Base-by-base conservation (phyloP, 2,113 vertebrate species). In the Eclectus roratus region DNA sequence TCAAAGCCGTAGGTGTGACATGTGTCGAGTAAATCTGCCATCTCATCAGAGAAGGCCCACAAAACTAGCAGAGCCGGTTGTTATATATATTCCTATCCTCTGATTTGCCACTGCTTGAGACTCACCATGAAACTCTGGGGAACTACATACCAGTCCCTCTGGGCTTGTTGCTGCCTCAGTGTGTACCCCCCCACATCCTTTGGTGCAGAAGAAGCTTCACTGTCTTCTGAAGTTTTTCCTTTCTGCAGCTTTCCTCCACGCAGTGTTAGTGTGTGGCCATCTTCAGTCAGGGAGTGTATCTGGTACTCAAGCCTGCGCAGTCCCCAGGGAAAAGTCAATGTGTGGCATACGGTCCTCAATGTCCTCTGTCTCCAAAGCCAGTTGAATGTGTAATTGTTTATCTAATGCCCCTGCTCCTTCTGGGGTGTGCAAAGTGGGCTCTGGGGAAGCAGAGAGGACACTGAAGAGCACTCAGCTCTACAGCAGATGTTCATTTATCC, bases 1-100 rank as follows among this genome's bases (percentile, higher is more conserved):
- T 89, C 86, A 81, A 91, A 91, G 77, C 20, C 13, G 93, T 96
- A 72, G 94, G 91, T 94, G 94, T 95, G 89, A 95, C 29, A 37
- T 35, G 56, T 87, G 91, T 92, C 84, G 79, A 69, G 61, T 49
- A 61, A 64, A 77, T 84, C 66, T 76, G 73, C 91, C 78, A 69
- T 82, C 70, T 87, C 63, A 82, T 44, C 84, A 53, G 81, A 70
- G 37, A 88, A 87, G 66, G 56, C 80, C 80, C 44, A 82, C 61
- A 69, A 81, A 91, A 69, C 66, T 53, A 85, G 53, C 87, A 72
- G 56, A 94, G 60, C 49, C 2, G 2, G 64, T 33, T 89, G 61
- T 88, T 80, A 93, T 82, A 80, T 66, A 35, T 58, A 63, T 56
- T 91, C 41, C 46, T 58, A 25, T 66, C 49, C 44, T 91, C 53